Percentiles rank a stretch among this genome's conserved stretches.
phyloP scores from a whole-genome alignment of 2,113 vertebrate species.

The Scalopus aquaticus region DNA sequence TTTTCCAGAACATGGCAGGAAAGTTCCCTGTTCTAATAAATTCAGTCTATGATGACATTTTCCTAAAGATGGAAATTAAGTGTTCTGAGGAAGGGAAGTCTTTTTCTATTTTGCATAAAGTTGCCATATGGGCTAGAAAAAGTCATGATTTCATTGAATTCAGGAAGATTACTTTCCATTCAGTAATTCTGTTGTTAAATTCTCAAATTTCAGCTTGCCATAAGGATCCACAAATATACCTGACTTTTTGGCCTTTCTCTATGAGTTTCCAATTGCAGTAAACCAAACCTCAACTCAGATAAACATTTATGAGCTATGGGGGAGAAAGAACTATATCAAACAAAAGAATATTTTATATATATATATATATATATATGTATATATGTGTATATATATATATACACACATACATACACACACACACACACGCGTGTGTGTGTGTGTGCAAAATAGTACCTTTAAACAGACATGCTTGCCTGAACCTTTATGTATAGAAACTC shows the following conservation, averaged over 20 bases:
- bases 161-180: background rate
- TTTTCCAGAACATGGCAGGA: background rate
- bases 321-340: background rate
- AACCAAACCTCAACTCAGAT: slow-evolving; percentile 30
- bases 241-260: slow-evolving; percentile 3
- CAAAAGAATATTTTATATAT: slow-evolving; percentile 9
- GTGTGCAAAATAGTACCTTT: background rate
- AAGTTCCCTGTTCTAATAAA: background rate
- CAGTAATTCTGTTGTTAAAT: slow-evolving; percentile 10
- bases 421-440: no score
- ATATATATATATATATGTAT: background rate
- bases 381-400: no score
- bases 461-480: slow-evolving; percentile 14
- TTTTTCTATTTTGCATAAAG: background rate
- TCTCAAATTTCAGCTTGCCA: background rate
- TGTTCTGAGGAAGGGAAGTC: background rate
- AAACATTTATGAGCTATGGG: background rate
- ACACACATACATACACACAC: no score
- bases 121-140: background rate
- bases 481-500: slow-evolving; percentile 23
- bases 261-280: slow-evolving; percentile 7
- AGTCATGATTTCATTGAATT: background rate
- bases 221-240: background rate
- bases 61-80: background rate
- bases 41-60: background rate